Base-by-base conservation (phyloP, 2,797 vertebrate genomes). In the Sebastes minor region DNA sequence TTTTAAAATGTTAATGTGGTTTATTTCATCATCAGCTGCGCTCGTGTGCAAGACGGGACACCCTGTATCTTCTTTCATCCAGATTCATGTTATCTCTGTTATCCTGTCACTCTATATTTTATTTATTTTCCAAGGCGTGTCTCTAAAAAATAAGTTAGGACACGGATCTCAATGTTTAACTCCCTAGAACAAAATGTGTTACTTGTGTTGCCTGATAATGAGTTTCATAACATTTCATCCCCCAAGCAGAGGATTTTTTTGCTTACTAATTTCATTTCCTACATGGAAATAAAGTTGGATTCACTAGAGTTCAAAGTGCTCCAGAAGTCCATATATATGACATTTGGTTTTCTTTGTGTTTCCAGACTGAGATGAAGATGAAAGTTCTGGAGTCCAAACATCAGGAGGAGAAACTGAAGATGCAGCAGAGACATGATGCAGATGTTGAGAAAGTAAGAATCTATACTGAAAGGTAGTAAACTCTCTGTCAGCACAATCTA, bases 401-500 rank as follows among this genome's bases (percentile, higher is more conserved):
- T 92, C 97, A 99, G 76, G 98, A 99, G 91, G 98, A 99, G 86
- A 98, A 96, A 62, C 95, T 99, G 83, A 97, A 94, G 84, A 88
- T 98, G 80, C 98, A 99, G 79, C 97, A 99, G 94, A 97, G 96
- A 81, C 98, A 98, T 0, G 98, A 99, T 78, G 83, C 89, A 60
- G 97, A 98, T 86, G 95, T 99, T 76, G 97, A 99, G 87, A 98
- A 99, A 96, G 98, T 98, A 94, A 87, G 91, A 52, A 76, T 23
- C 30, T n/a, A 75, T 78, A 72, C 32, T 61, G 8, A 30, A 56
- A 65, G 28, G 6, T 20, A 14, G n/a, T 32, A 5, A 46, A 61
- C 18, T 25, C 32, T 79, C 35, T 10, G 16, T 35, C 46, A 63
- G 6, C 18, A n/a, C n/a, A 60, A 7, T 49, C 7, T 56, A 12